phyloP scores from a whole-genome alignment of 1,140 invertebrate species.

The Leptinotarsa undecemlineata region DNA sequence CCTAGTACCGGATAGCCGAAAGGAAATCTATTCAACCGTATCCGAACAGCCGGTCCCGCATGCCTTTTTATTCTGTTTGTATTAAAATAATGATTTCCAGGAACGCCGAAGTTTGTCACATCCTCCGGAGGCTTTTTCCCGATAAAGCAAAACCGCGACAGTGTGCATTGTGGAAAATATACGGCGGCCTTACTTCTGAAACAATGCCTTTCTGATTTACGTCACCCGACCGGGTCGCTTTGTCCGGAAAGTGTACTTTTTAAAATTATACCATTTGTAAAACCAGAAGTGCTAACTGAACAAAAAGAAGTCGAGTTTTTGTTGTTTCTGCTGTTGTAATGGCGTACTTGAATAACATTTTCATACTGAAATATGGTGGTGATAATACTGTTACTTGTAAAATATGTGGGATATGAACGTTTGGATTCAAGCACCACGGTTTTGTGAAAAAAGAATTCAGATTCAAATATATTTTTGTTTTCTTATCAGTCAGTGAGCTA shows the following conservation, averaged over 20 bases:
- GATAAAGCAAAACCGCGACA: slow-evolving; percentile 21
- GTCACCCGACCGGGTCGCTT: slow-evolving; percentile 20
- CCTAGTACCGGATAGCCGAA: not conserved
- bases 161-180: slow-evolving; percentile 13
- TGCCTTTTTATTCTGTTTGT: slow-evolving; percentile 10
- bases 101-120: slow-evolving; percentile 16
- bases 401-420: not conserved
- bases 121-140: slow-evolving; percentile 11
- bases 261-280: slow-evolving; percentile 29
- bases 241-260: slow-evolving; percentile 27
- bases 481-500: no score
- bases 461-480: no score
- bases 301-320: slow-evolving; percentile 27
- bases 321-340: slow-evolving; percentile 10
- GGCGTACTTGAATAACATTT: slow-evolving; percentile 21
- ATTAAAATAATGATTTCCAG: slow-evolving; percentile 17
- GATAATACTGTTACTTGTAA: slow-evolving; percentile 1
- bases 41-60: not conserved
- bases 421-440: not conserved
- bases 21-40: not conserved
- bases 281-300: slow-evolving; percentile 25
- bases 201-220: slow-evolving; percentile 29
- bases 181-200: slow-evolving; percentile 23
- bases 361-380: slow-evolving; percentile 15
- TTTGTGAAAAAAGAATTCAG: not conserved